Evolutionary conservation across 2,888 invertebrate species (phyloP).

Genomic region (Thymelicus lineola): DNA sequence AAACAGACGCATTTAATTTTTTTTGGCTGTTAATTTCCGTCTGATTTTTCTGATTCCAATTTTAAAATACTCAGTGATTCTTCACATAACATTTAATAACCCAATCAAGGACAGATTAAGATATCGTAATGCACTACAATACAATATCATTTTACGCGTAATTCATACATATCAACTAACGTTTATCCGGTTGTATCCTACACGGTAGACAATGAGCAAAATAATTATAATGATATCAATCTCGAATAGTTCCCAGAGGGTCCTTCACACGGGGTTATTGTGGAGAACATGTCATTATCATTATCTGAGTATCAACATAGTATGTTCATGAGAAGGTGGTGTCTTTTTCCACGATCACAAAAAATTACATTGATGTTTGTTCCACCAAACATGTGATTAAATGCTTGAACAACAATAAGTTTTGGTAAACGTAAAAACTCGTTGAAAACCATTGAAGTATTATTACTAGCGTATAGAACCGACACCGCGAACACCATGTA

Average conservation of each 20-base stretch:
- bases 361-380: constrained; percentile 22
- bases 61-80: not conserved
- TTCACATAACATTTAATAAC: not conserved
- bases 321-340: constrained; percentile 25
- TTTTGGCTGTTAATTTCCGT: too few species aligned
- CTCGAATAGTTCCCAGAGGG: constrained; percentile 46
- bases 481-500: too few species aligned
- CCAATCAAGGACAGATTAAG: constrained; percentile 24
- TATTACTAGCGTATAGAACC: too few species aligned
- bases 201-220: constrained; percentile 40
- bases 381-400: not conserved
- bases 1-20: too few species aligned
- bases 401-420: constrained; percentile 5
- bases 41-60: too few species aligned
- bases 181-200: constrained; percentile 33
- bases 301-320: constrained; percentile 33
- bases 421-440: constrained; percentile 3
- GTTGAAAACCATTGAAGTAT: too few species aligned
- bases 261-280: constrained; percentile 32
- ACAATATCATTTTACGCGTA: constrained; percentile 31
- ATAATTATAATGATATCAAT: constrained; percentile 48
- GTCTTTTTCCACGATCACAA: constrained; percentile 24
- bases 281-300: constrained; percentile 14
- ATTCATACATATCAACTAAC: constrained; percentile 9
- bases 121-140: constrained; percentile 20